Percentiles rank a stretch among this genome's conserved stretches.
These are phyloP conservation scores for Dipus sagitta DNA, from an alignment of 2,797 vertebrate species.

Conservation along the genomic window DNA sequence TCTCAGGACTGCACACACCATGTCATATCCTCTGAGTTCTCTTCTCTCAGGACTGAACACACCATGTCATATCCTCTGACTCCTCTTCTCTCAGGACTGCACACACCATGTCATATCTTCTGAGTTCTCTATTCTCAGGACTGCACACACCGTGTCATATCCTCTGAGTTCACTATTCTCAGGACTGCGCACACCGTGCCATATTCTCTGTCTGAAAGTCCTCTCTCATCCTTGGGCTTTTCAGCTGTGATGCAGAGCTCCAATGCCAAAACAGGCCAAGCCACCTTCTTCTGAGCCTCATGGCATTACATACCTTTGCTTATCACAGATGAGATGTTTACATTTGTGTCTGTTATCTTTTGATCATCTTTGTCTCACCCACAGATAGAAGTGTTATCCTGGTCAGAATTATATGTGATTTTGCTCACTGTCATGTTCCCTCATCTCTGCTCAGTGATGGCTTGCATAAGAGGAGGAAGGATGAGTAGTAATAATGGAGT, in stretches of 20 bases:
- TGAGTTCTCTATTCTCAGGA: background rate
- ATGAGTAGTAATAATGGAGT: too few species aligned
- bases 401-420: background rate
- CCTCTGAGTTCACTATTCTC: background rate
- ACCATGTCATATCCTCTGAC: too few species aligned
- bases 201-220: background rate
- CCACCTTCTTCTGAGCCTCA: background rate
- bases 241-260: background rate
- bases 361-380: background rate
- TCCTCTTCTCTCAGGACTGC: too few species aligned
- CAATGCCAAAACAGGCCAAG: background rate
- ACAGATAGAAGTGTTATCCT: background rate
- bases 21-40: background rate
- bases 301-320: background rate
- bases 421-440: background rate
- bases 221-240: background rate
- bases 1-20: too few species aligned
- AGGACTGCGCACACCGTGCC: background rate
- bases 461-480: background rate
- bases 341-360: background rate
- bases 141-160: background rate
- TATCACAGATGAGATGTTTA: background rate
- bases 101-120: too few species aligned
- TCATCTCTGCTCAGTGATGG: background rate
- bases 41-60: background rate